These are phyloP conservation scores for Dendrolimus houi DNA, from an alignment of 2,888 invertebrate species.

Conservation along the genomic window DNA sequence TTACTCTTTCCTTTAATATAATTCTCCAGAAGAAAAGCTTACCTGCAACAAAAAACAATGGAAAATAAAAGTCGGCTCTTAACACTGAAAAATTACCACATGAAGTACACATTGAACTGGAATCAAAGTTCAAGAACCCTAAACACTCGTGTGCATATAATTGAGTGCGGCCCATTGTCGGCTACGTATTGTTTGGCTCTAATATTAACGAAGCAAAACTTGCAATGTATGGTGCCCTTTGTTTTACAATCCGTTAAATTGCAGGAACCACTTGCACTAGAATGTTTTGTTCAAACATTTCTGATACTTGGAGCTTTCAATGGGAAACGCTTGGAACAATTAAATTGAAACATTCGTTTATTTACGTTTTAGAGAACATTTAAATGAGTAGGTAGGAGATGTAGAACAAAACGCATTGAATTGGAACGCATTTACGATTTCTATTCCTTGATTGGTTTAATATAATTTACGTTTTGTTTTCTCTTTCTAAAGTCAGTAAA, in stretches of 20 bases:
- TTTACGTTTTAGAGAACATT: too few relatives aligned
- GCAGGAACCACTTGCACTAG: constrained; percentile 32
- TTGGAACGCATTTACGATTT: too few relatives aligned
- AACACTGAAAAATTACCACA: constrained; percentile 18
- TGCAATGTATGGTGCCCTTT: constrained; percentile 27
- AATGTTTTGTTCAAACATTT: constrained; percentile 52
- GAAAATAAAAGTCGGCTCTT: constrained; percentile 15
- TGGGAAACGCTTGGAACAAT: constrained; percentile 10
- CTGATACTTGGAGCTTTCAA: constrained; percentile 19
- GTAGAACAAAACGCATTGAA: too few relatives aligned
- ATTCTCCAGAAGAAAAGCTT: constrained; percentile 12
- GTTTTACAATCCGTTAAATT: constrained; percentile 23
- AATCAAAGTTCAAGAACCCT: constrained; percentile 27
- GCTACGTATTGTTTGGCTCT: constrained; percentile 27
- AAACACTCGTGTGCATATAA: constrained; percentile 17
- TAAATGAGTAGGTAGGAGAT: too few relatives aligned
- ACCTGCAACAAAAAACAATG: constrained; percentile 36
- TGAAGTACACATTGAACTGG: constrained; percentile 21
- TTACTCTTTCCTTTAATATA: too few relatives aligned
- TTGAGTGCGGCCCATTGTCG: constrained; percentile 31
- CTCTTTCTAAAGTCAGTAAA: too few relatives aligned
- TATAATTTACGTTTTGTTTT: too few relatives aligned
- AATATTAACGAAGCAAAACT: constrained; percentile 28
- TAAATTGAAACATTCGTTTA: neutral
- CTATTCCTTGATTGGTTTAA: too few relatives aligned